These are phyloP conservation scores for Zapus hudsonius DNA, from an alignment of 2,113 vertebrate species.

Conservation along the genomic window DNA sequence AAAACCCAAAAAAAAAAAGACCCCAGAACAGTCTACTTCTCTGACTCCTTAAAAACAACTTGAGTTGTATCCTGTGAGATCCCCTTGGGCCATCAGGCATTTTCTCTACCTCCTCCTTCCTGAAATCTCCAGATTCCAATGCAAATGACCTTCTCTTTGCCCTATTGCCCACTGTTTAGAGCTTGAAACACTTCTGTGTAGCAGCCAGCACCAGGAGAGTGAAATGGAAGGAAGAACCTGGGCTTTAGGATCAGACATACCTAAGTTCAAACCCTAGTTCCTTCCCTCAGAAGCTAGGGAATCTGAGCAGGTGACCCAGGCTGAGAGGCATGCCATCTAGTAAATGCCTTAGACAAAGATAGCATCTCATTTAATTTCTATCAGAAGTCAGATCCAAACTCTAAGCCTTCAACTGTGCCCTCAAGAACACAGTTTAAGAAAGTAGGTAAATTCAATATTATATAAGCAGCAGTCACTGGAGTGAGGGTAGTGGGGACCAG, in stretches of 20 bases:
- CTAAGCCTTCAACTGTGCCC: not conserved
- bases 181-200: slow-evolving; percentile 33
- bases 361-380: not conserved
- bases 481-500: not conserved
- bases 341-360: slow-evolving; percentile 42
- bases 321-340: too few species aligned
- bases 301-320: not conserved
- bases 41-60: slow-evolving; percentile 33
- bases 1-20: too few species aligned
- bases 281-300: not conserved
- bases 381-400: slow-evolving; percentile 38
- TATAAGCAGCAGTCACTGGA: not conserved
- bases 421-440: not conserved
- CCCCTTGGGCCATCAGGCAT: not conserved
- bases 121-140: slow-evolving; percentile 44
- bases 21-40: slow-evolving; percentile 9
- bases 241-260: slow-evolving; percentile 26
- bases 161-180: not conserved
- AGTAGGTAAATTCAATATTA: not conserved
- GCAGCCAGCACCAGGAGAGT: not conserved
- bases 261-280: slow-evolving; percentile 24
- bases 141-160: slow-evolving; percentile 25
- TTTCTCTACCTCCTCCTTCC: slow-evolving; percentile 40
- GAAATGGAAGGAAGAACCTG: not conserved
- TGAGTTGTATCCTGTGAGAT: not conserved